These are phyloP conservation scores for Candoia aspera DNA, from an alignment of 2,113 vertebrate species.

Conservation along the genomic window DNA sequence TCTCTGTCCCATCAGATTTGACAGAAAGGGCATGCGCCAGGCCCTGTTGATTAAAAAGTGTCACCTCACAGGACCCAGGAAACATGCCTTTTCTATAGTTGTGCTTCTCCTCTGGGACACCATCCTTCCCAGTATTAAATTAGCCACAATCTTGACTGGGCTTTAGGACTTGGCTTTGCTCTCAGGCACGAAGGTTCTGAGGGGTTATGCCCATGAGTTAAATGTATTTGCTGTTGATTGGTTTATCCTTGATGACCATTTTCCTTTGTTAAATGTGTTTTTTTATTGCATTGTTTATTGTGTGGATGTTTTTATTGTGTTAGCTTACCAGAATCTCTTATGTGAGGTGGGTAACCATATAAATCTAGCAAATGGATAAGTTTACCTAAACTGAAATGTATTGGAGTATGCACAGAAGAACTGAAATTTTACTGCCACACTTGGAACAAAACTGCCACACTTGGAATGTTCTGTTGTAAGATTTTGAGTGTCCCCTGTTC, in stretches of 20 bases:
- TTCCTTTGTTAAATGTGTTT: neutral
- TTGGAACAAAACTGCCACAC: neutral
- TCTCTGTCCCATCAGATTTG: neutral
- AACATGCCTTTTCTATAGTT: neutral
- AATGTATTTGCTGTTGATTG: neutral
- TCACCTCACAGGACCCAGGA: neutral
- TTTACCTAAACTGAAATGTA: neutral
- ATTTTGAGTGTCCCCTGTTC: neutral
- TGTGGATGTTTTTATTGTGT: neutral
- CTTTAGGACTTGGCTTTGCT: too few species aligned
- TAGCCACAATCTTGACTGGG: neutral
- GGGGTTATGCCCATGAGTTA: neutral
- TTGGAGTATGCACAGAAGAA: neutral
- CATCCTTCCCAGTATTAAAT: neutral
- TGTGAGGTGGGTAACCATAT: neutral
- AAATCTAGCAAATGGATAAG: neutral
- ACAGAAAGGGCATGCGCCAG: neutral
- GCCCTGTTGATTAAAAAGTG: neutral
- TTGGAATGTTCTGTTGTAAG: neutral
- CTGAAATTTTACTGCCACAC: neutral
- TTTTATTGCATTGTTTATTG: neutral
- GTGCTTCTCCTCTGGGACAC: neutral
- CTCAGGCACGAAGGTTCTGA: neutral
- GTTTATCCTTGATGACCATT: neutral
- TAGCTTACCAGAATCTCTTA: neutral